Conservation (phyloP, 2,888 invertebrate genomes). For the Hyalella azteca region DNA sequence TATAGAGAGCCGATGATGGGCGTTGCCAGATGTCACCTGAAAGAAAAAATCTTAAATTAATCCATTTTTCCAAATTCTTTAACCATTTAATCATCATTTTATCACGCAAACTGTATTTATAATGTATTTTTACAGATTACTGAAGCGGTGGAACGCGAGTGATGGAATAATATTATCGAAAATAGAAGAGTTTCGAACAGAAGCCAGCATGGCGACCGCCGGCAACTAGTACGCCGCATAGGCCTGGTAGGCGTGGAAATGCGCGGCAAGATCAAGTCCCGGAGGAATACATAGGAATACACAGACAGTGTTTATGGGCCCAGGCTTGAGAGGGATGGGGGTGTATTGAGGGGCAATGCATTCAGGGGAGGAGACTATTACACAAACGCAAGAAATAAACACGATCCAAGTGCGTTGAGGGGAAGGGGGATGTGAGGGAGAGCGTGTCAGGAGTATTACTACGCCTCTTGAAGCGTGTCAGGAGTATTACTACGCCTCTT, state of each 20-base stretch:
- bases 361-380: constrained; percentile 29
- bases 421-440: not conserved
- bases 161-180: too few relatives aligned
- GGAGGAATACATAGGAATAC: constrained; percentile 30
- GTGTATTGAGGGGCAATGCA: constrained; percentile 9
- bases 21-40: constrained; percentile 1
- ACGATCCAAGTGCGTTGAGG: not conserved
- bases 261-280: constrained; percentile 4
- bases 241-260: constrained; percentile 21
- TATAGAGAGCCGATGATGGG: constrained; percentile 11
- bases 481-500: too few relatives aligned
- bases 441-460: too few relatives aligned
- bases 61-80: too few relatives aligned
- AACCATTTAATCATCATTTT: too few relatives aligned
- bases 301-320: constrained; percentile 28
- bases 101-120: too few relatives aligned
- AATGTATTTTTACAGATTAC: too few relatives aligned
- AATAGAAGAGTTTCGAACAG: too few relatives aligned
- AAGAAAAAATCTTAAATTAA: not conserved
- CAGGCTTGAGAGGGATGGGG: constrained; percentile 27
- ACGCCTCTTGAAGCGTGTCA: too few relatives aligned
- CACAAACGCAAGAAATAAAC: constrained; percentile 27
- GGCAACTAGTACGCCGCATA: not conserved
- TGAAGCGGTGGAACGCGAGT: too few relatives aligned
- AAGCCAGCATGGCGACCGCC: not conserved